Conservation (phyloP, 2,797 vertebrate genomes). For the Pseudopleuronectes americanus region DNA sequence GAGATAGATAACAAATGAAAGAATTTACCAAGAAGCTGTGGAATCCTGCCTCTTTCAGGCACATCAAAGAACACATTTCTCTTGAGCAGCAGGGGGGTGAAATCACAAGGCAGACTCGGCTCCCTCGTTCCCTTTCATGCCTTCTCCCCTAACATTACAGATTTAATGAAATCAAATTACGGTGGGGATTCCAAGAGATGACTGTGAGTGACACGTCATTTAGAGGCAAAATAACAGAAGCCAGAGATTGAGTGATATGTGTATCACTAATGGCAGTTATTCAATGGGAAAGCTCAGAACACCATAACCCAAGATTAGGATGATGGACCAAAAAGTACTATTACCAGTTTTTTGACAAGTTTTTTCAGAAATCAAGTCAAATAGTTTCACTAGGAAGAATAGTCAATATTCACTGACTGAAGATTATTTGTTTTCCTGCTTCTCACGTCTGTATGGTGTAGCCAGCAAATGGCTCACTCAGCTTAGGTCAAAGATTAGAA, state of each 20-base stretch:
- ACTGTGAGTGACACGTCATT: conserved; percentile 48
- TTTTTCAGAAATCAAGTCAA: neutral
- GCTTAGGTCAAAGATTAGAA: neutral
- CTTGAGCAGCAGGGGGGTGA: conserved; percentile 61
- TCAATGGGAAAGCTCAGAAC: conserved; percentile 33
- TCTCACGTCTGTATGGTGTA: neutral
- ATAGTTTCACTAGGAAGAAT: neutral
- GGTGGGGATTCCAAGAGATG: conserved; percentile 51
- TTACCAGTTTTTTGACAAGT: neutral
- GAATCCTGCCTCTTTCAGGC: conserved; percentile 63
- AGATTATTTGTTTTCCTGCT: neutral
- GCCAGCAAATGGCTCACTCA: neutral
- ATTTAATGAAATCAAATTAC: conserved; percentile 76
- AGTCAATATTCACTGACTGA: neutral
- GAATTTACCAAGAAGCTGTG: conserved; percentile 64
- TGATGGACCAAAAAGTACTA: neutral
- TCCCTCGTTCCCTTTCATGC: conserved; percentile 59
- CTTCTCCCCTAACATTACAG: conserved; percentile 55
- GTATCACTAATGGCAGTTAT: conserved; percentile 49
- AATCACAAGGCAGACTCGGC: conserved; percentile 54
- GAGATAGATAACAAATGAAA: conserved; percentile 71
- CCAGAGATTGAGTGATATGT: conserved; percentile 46
- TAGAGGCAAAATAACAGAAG: conserved; percentile 55
- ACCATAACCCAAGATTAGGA: conserved; percentile 32
- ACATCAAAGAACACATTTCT: conserved; percentile 75